Percentiles rank a stretch among this genome's conserved stretches.
Evolutionary conservation across 2,113 vertebrate genomes (phyloP).

Genomic region (Rhea pennata): DNA sequence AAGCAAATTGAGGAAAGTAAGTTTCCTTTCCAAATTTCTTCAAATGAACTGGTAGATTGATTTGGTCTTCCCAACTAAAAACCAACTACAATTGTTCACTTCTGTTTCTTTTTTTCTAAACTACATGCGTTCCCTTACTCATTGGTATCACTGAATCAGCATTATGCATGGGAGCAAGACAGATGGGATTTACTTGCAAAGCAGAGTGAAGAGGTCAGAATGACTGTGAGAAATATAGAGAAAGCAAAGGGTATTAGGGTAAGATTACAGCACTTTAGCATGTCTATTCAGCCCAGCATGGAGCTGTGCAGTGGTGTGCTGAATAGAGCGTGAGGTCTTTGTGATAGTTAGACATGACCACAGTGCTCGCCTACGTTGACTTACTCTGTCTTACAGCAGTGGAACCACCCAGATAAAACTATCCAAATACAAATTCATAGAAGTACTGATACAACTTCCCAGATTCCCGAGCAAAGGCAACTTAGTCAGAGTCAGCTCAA

Average conservation of each 20-base stretch:
- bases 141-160: not conserved
- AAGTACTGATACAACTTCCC: not conserved
- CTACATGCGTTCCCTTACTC: not conserved
- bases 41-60: not conserved
- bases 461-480: not conserved
- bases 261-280: not conserved
- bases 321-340: not conserved
- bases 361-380: fast-evolving
- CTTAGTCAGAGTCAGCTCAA: not conserved
- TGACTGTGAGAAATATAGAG: not conserved
- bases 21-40: not conserved
- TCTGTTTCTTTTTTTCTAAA: not conserved
- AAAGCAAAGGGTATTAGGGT: not conserved
- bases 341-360: too few species aligned
- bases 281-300: fast-evolving
- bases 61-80: not conserved
- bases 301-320: not conserved
- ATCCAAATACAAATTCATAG: too few species aligned
- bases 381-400: not conserved
- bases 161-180: not conserved
- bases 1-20: not conserved
- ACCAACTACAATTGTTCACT: not conserved
- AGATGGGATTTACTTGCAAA: not conserved
- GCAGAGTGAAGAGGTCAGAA: not conserved
- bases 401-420: not conserved